Base-by-base conservation (phyloP, 2,113 vertebrate genomes). In the Phainopepla nitens region DNA sequence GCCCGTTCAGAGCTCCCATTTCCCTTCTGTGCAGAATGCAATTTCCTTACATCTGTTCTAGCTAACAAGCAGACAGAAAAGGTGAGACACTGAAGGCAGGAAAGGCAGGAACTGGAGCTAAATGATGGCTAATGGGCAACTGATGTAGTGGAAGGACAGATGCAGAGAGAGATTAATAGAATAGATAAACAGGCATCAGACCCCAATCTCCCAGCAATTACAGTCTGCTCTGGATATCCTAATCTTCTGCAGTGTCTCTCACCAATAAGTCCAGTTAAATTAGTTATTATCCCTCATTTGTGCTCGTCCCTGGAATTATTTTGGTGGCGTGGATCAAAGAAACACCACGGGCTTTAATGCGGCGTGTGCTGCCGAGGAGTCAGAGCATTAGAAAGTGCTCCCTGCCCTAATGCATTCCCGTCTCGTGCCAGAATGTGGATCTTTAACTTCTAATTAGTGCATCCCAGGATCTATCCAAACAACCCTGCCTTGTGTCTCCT, bases 361-460 rank as follows among this genome's bases (percentile, higher is more conserved):
- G 3, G 75, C 51, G 31, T 94, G 97, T 87, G 89, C 65, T 79
- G 90, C 84, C 44, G 20, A 53, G 87, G 82, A 96, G 96, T n/a
- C 95, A 79, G 69, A 62, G 96, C 94, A 82, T 97, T 95, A 94
- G 80, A 7, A 94, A 81, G 75, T 33, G 83, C 69, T 93, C 72
- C 78, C 64, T 53, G 14, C 33, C 70, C 86, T 94, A 84, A 96
- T 76, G 76, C 78, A 96, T 96, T 91, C 90, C 36, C 4, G 0
- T 47, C 96, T 96, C 42, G 27, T 93, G 90, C 93, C 13, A 79
- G 66, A 47, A 93, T 51, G 61, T 36, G 76, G 92, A 94, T 96
- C 96, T 97, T 97, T 96, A 97, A 96, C 93, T 97, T 89, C 97
- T 93, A 97, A 97, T 97, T 97, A 97, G 92, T 3, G 39, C 94